These are phyloP conservation scores for Pasiphila rectangulata DNA, from an alignment of 2,888 invertebrate genomes.

Conservation along the genomic window DNA sequence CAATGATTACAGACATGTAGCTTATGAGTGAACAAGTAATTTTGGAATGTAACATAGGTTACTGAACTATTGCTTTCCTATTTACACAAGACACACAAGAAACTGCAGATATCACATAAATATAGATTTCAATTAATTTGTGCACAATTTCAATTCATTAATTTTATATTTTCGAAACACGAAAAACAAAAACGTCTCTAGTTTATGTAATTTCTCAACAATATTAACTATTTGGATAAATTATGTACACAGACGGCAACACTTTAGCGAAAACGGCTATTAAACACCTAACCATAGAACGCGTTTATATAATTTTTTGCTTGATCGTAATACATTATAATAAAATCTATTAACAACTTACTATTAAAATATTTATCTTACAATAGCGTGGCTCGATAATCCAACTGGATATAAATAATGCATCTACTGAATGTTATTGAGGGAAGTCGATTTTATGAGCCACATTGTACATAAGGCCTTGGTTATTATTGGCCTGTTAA, in stretches of 20 bases:
- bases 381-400: constrained; percentile 48
- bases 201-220: constrained; percentile 35
- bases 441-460: constrained; percentile 7
- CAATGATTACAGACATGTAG: constrained; percentile 50
- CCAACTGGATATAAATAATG: constrained; percentile 29
- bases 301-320: constrained; percentile 64
- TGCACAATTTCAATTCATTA: constrained; percentile 56
- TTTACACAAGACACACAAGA: constrained; percentile 56
- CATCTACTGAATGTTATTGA: constrained; percentile 11
- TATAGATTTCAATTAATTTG: constrained; percentile 50
- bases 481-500: constrained; percentile 21
- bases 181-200: constrained; percentile 43
- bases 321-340: constrained; percentile 68
- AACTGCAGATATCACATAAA: constrained; percentile 39
- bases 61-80: constrained; percentile 52
- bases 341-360: constrained; percentile 79
- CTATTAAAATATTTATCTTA: constrained; percentile 74
- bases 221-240: constrained; percentile 45
- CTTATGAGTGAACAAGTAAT: constrained; percentile 50
- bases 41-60: constrained; percentile 73
- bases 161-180: constrained; percentile 46
- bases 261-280: constrained; percentile 39
- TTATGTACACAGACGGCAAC: constrained; percentile 67
- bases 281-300: constrained; percentile 42
- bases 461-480: constrained; percentile 22